Evolutionary conservation across 2,113 vertebrate genomes (phyloP), one percentile per base, ranked within the genome.

Genomic region (Elaphurus davidianus): DNA sequence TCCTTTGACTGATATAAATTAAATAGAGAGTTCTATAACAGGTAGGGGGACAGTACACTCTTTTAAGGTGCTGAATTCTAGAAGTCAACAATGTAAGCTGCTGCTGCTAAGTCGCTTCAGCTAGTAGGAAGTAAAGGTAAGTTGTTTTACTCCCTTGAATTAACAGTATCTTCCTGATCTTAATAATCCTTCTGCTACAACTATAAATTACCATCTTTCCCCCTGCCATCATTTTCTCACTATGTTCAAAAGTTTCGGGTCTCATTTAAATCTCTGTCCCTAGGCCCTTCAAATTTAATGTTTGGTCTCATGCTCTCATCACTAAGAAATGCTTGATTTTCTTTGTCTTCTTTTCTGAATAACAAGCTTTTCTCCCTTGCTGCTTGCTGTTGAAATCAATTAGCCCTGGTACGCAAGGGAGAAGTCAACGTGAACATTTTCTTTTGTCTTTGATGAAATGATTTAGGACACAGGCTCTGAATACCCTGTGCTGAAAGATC

Each of bases 251-350:
- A 86, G 1, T 25, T 74, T 87, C 79, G 30, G 52, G 33, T 79
- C 36, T 96, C 40, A 57, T 81, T 91, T 79, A 95, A 85, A 54
- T 59, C 16, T 84, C 30, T 90, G 3, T 67, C 74, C n/a, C 10
- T 33, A 90, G n/a, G 59, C 7, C 16, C 45, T 59, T n/a, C n/a
- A 82, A 85, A 93, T 93, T 91, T 89, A 79, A 52, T 93, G 84
- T 91, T 85, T n/a, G 21, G 40, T 55, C 36, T 94, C 67, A 64
- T 25, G 11, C 45, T 14, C 14, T 96, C 45, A 89, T 89, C 57
- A 62, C n/a, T 43, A 62, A 90, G 79, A 96, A 62, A 96, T 85
- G 64, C 76, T 89, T 94, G 47, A 30, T 92, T 86, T 92, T 92
- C 47, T 92, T 81, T 60, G 59, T 85, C 11, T 92, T 45, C 60